A percentile compares a stretch with the other conserved stretches of the same genome.
These are phyloP conservation scores for Archivesica marissinica DNA, from an alignment of 1,140 invertebrate species.

Conservation along the genomic window DNA sequence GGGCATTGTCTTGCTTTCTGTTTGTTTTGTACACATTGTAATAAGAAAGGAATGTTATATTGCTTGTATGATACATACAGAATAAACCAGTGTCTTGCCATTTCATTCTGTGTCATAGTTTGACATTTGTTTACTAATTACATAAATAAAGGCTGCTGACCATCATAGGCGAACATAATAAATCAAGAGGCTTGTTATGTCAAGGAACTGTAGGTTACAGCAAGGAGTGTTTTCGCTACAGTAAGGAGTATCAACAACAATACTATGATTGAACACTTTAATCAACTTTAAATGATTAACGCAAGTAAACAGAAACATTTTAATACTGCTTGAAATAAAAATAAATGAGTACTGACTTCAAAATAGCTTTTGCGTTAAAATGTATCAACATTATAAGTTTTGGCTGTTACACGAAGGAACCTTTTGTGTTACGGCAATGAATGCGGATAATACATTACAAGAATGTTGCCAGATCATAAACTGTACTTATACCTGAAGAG, in stretches of 20 bases:
- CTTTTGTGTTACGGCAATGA: constrained; percentile 2
- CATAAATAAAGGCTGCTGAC: not conserved
- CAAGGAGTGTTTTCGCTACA: not conserved
- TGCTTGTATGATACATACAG: not conserved
- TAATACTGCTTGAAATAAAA: not conserved
- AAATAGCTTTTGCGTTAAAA: not conserved
- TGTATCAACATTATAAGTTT: not conserved
- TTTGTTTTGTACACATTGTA: constrained; percentile 11
- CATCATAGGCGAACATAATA: not conserved
- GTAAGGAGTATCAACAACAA: not conserved
- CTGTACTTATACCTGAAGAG: not conserved
- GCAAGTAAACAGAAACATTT: constrained; percentile 1
- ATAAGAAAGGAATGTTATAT: not conserved
- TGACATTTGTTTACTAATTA: not conserved
- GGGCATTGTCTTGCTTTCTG: not conserved
- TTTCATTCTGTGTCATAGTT: not conserved
- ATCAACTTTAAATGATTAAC: not conserved
- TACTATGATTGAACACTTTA: not conserved
- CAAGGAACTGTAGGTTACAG: not conserved
- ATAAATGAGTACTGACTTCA: not conserved
- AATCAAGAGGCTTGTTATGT: not conserved
- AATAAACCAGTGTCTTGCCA: not conserved
- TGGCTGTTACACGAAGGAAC: not conserved
- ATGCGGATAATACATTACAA: not conserved
- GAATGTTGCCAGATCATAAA: not conserved